Conservation (phyloP, 2,888 invertebrate species). For the Drosophila buzzatii region DNA sequence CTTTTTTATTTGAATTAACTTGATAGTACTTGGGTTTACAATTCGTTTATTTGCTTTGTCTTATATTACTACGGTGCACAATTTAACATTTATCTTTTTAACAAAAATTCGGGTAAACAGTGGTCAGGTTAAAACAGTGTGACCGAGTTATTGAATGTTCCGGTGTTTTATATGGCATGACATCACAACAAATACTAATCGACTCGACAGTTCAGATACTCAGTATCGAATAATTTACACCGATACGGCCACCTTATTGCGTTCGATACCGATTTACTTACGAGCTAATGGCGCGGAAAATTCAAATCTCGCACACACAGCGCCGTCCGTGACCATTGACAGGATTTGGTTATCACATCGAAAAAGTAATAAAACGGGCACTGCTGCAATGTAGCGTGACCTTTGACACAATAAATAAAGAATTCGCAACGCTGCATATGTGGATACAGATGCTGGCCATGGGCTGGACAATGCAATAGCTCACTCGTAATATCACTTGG, state of each 20-base stretch:
- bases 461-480: conserved; percentile 73
- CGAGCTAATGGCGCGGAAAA: conserved; percentile 41
- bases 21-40: not conserved
- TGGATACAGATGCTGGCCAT: conserved; percentile 82
- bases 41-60: conserved; percentile 8
- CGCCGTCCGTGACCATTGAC: conserved; percentile 79
- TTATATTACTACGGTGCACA: conserved; percentile 17
- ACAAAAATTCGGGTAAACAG: conserved; percentile 44
- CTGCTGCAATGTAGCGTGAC: conserved; percentile 82
- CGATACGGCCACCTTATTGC: conserved; percentile 35
- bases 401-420: conserved; percentile 84
- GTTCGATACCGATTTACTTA: conserved; percentile 21
- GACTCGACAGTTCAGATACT: conserved; percentile 19
- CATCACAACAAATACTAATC: conserved; percentile 38
- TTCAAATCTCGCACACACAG: conserved; percentile 78
- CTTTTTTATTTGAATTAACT: not conserved
- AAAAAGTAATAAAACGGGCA: conserved; percentile 84
- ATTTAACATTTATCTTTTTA: conserved; percentile 26
- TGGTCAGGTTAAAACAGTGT: conserved; percentile 35
- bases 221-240: conserved; percentile 34
- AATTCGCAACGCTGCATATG: conserved; percentile 83
- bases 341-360: conserved; percentile 78
- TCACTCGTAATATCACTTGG: conserved; percentile 33
- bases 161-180: conserved; percentile 41
- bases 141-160: conserved; percentile 10